These are phyloP conservation scores for Mamestra brassicae DNA, from an alignment of 2,888 invertebrate species.

Conservation along the genomic window DNA sequence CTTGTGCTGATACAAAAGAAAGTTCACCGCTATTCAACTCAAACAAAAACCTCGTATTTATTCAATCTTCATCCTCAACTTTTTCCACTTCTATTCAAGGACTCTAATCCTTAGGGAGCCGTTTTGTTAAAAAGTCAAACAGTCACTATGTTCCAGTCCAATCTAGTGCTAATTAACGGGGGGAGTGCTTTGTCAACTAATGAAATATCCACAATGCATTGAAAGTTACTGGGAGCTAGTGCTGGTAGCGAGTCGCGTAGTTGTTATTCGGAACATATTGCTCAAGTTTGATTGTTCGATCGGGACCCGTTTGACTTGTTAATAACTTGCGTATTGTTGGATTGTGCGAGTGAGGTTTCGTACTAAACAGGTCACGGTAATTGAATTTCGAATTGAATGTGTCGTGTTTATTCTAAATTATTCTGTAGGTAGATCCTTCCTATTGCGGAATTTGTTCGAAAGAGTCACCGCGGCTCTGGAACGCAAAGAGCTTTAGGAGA, in stretches of 20 bases:
- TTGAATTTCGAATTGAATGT: conserved; percentile 30
- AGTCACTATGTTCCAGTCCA: conserved; percentile 24
- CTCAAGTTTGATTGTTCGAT: conserved; percentile 52
- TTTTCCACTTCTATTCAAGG: background rate
- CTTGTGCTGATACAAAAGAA: background rate
- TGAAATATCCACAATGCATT: conserved; percentile 59
- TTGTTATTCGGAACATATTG: conserved; percentile 36
- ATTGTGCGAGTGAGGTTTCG: conserved; percentile 44
- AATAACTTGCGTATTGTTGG: conserved; percentile 43
- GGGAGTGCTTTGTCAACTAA: conserved; percentile 32
- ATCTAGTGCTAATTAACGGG: conserved; percentile 42
- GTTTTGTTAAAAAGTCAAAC: conserved; percentile 40
- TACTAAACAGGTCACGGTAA: conserved; percentile 23
- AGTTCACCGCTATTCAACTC: background rate
- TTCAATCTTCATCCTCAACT: conserved; percentile 26
- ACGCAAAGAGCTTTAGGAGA: no score
- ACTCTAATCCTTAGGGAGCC: conserved; percentile 1
- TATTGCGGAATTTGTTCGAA: no score
- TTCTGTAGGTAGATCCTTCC: background rate
- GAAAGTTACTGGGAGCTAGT: conserved; percentile 32
- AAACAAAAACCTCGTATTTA: conserved; percentile 17
- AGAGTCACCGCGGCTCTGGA: no score
- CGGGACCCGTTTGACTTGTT: conserved; percentile 47
- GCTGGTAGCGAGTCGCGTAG: conserved; percentile 25
- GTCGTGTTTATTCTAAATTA: background rate